Conservation (phyloP, 2,888 invertebrate genomes). For the Myopa testacea region DNA sequence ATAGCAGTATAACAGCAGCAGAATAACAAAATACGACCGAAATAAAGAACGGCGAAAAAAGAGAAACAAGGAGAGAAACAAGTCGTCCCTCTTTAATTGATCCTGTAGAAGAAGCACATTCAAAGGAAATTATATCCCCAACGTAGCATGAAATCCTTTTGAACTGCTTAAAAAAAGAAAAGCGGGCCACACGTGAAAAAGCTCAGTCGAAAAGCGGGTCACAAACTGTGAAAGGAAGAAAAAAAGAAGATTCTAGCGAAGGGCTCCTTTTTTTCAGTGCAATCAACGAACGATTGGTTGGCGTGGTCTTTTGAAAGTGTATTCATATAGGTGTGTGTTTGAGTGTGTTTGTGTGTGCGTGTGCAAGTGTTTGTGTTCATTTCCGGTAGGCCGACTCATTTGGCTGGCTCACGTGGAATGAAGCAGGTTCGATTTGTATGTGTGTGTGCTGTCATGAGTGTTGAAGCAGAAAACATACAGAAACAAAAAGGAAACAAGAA, state of each 20-base stretch:
- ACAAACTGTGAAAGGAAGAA: neutral
- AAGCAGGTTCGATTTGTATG: neutral
- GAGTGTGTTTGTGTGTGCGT: slow-evolving; percentile 3
- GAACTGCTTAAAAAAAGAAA: neutral
- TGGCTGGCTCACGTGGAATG: too few relatives aligned
- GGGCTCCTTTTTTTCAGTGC: neutral
- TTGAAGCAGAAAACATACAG: neutral
- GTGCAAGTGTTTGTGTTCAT: neutral
- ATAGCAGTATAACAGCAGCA: too few relatives aligned
- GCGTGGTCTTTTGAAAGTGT: neutral
- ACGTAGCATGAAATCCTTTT: slow-evolving; percentile 27
- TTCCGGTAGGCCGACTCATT: neutral
- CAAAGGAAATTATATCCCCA: slow-evolving; percentile 28
- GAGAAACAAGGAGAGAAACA: neutral
- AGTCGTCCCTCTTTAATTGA: slow-evolving; percentile 19
- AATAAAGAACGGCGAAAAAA: neutral
- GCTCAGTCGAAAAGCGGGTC: neutral
- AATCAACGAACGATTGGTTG: neutral
- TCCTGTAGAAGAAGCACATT: neutral
- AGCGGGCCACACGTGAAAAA: slow-evolving; percentile 8
- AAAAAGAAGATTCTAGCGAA: slow-evolving; percentile 1
- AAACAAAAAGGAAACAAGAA: neutral
- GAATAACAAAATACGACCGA: too few relatives aligned
- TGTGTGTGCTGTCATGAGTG: neutral
- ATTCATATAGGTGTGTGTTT: neutral